Percentiles rank a stretch among this genome's conserved stretches.
Conservation (phyloP, 2,797 vertebrate species). For the Notamacropus eugenii region DNA sequence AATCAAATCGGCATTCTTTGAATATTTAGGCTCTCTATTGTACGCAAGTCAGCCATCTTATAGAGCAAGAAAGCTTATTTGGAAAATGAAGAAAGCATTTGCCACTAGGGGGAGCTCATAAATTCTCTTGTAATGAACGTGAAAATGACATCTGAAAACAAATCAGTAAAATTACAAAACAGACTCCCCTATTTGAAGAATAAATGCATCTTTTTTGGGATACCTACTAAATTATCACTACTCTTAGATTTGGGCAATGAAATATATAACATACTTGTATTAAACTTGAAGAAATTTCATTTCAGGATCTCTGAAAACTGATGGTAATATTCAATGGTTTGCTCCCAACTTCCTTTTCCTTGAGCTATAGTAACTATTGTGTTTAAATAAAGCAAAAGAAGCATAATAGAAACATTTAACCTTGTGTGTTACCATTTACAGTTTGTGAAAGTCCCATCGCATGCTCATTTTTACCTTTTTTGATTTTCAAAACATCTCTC, state of each 20-base stretch:
- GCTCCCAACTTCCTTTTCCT: constrained; percentile 7
- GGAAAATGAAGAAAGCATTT: not conserved
- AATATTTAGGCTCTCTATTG: not conserved
- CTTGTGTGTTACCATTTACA: not conserved
- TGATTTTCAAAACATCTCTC: not conserved
- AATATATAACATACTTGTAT: constrained; percentile 17
- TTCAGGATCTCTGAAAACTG: constrained; percentile 49
- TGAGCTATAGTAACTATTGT: not conserved
- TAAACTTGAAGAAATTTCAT: constrained; percentile 25
- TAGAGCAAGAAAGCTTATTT: constrained; percentile 29
- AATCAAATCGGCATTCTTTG: not conserved
- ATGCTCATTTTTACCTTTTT: not conserved
- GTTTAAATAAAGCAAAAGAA: not conserved
- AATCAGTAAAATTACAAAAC: constrained; percentile 14
- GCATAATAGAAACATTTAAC: not conserved
- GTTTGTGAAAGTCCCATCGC: not conserved
- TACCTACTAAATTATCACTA: constrained; percentile 5
- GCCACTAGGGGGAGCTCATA: constrained; percentile 83
- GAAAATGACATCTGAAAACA: constrained; percentile 56
- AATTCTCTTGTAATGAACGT: constrained; percentile 54
- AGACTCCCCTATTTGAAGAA: constrained; percentile 13
- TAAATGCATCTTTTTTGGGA: constrained; percentile 24
- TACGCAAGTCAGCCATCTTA: constrained; percentile 83
- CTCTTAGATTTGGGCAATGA: not conserved
- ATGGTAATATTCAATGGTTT: constrained; percentile 1